Percentiles rank a stretch among this genome's conserved stretches.
Evolutionary conservation across 1,140 invertebrate genomes (phyloP).

Genomic region (Ruditapes philippinarum): DNA sequence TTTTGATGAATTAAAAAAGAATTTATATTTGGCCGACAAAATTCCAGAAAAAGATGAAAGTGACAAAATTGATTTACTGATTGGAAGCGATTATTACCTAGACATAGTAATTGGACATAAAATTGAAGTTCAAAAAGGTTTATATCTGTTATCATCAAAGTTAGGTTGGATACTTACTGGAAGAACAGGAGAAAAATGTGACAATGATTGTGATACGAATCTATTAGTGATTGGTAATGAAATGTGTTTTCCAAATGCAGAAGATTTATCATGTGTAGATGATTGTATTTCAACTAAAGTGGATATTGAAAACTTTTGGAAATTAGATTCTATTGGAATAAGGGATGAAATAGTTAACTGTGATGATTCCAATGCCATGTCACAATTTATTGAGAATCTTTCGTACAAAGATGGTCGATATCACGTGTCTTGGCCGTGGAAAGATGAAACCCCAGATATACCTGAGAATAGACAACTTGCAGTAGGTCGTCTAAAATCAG

Average conservation of each 20-base stretch:
- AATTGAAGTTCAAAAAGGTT: no score
- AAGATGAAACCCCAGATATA: background rate
- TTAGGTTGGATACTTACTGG: no score
- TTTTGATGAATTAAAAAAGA: background rate
- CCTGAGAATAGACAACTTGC: constrained; percentile 7
- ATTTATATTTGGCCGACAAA: no score
- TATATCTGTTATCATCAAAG: no score
- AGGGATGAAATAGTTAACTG: background rate
- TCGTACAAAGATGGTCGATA: background rate
- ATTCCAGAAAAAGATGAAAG: background rate
- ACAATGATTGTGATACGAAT: no score
- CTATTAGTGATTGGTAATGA: no score
- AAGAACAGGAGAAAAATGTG: no score
- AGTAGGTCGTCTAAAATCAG: constrained; percentile 1
- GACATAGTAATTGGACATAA: no score
- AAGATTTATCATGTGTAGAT: background rate
- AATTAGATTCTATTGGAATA: background rate
- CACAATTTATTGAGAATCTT: background rate
- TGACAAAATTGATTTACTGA: no score
- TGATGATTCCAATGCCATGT: background rate
- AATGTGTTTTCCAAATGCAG: no score
- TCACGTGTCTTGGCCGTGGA: constrained; percentile 21
- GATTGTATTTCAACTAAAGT: background rate
- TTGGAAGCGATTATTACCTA: no score
- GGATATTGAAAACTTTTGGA: background rate